Conservation (phyloP, 2,113 vertebrate species). For the Rynchops niger region DNA sequence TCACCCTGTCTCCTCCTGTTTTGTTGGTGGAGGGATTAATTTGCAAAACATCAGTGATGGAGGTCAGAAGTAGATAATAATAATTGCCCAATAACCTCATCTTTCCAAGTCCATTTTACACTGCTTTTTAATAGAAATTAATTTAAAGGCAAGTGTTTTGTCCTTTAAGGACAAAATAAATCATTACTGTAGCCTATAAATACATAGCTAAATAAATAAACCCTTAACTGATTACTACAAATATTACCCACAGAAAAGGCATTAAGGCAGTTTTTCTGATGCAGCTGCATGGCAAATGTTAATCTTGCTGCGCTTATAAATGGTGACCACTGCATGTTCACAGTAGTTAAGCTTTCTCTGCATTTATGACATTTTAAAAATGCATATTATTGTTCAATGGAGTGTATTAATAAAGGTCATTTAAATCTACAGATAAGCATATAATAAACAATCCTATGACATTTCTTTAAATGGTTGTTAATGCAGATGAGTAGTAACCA, state of each 20-base stretch:
- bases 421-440: neutral
- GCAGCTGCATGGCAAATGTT: neutral
- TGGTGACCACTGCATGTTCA: neutral
- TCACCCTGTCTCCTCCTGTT: neutral
- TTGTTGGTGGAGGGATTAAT: neutral
- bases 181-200: neutral
- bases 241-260: neutral
- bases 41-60: neutral
- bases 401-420: neutral
- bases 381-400: neutral
- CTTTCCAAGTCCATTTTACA: neutral
- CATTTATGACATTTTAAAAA: neutral
- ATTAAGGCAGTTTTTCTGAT: neutral
- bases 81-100: neutral
- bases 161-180: neutral
- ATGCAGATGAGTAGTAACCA: neutral
- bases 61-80: neutral
- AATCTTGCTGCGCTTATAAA: neutral
- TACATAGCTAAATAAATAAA: neutral
- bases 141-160: neutral
- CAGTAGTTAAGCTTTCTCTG: neutral
- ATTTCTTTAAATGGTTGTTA: neutral
- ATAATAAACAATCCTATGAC: neutral
- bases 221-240: neutral
- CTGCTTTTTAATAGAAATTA: neutral